Percentiles rank a stretch among this genome's conserved stretches.
Evolutionary conservation across 2,888 invertebrate species (phyloP).

Genomic region (Laspeyria flexula): DNA sequence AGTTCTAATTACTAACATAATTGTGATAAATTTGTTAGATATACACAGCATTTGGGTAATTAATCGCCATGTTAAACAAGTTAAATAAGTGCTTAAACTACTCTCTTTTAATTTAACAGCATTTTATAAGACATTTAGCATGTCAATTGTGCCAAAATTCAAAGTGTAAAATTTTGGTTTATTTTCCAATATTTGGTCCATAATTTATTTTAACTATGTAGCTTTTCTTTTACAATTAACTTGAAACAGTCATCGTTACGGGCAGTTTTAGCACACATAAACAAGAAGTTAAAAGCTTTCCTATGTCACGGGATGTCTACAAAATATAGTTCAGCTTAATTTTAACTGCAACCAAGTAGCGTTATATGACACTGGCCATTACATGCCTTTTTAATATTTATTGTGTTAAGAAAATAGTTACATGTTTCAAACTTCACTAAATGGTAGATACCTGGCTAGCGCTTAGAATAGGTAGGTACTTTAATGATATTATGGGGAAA

Average conservation of each 20-base stretch:
- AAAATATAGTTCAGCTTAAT: slow-evolving; percentile 9
- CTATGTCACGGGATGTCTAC: slow-evolving; percentile 22
- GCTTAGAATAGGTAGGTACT: too few species aligned
- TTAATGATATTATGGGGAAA: too few species aligned
- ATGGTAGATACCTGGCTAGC: too few species aligned
- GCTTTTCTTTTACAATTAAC: slow-evolving; percentile 11
- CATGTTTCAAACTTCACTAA: too few species aligned
- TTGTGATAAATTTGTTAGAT: neutral
- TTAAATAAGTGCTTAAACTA: neutral
- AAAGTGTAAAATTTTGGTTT: neutral
- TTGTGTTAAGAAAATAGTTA: too few species aligned
- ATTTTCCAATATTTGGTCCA: neutral
- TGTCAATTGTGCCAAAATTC: neutral
- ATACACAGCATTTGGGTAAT: neutral
- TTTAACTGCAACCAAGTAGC: slow-evolving; percentile 13
- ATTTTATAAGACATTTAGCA: neutral
- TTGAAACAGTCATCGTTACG: slow-evolving; percentile 15
- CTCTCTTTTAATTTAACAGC: neutral
- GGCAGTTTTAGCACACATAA: slow-evolving; percentile 32
- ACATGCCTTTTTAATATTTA: too few species aligned
- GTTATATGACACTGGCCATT: too few species aligned
- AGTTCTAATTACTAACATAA: neutral
- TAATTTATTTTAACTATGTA: too few species aligned
- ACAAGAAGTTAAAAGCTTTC: slow-evolving; percentile 47
- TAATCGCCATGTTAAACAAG: neutral